A percentile compares a stretch with the other conserved stretches of the same genome.
phyloP scores from a whole-genome alignment of 1,140 invertebrate species.

The Apis laboriosa region DNA sequence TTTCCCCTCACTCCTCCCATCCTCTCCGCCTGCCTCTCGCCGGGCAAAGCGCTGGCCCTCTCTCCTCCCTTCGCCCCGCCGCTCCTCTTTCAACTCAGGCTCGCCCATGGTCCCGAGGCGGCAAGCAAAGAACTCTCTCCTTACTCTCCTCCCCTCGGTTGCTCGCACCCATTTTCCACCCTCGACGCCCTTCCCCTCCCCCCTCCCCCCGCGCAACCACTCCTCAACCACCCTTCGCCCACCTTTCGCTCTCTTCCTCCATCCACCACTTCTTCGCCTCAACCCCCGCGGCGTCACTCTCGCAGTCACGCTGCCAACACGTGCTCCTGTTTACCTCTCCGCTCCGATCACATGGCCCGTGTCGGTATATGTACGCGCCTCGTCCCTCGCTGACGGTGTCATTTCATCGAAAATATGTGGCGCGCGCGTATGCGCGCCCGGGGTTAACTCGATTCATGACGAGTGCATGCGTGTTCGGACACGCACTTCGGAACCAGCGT shows the following conservation, averaged over 20 bases:
- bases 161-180: conserved; percentile 73
- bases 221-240: conserved; percentile 16
- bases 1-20: conserved; percentile 24
- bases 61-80: conserved; percentile 22
- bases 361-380: conserved; percentile 12
- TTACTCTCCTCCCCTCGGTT: conserved; percentile 57
- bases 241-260: conserved; percentile 27
- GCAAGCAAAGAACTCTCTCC: conserved; percentile 71
- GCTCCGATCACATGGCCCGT: conserved; percentile 64
- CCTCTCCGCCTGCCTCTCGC: conserved; percentile 20
- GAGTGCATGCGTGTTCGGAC: conserved; percentile 36
- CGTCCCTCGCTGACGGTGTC: conserved; percentile 52
- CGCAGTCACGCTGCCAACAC: conserved; percentile 75
- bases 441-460: conserved; percentile 54
- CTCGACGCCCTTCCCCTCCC: conserved; percentile 59
- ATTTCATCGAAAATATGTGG: conserved; percentile 52
- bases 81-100: conserved; percentile 46
- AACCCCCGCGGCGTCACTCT: conserved; percentile 55
- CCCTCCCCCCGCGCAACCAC: conserved; percentile 13
- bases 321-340: conserved; percentile 80
- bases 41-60: conserved; percentile 6
- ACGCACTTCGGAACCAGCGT: conserved; percentile 15
- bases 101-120: conserved; percentile 63
- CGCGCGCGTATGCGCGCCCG: conserved; percentile 40
- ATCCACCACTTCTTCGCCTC: conserved; percentile 34